A percentile compares a stretch with the other conserved stretches of the same genome.
These are phyloP conservation scores for Syngnathus acus DNA, from an alignment of 2,797 vertebrate species.

Conservation along the genomic window DNA sequence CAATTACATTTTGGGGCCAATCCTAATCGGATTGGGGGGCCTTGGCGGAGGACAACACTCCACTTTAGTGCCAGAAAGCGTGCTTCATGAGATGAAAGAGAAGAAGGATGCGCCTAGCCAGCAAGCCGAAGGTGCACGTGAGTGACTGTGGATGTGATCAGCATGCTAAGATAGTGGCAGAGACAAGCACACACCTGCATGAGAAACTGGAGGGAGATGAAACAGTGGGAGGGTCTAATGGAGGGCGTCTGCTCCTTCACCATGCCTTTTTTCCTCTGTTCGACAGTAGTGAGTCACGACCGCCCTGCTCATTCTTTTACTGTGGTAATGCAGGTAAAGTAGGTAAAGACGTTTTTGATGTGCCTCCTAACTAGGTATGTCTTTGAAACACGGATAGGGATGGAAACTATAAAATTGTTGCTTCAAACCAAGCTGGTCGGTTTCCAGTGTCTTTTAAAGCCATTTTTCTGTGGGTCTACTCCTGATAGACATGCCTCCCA, in stretches of 20 bases:
- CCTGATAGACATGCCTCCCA: not conserved
- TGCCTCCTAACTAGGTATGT: not conserved
- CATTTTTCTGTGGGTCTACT: not conserved
- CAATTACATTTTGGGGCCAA: not conserved
- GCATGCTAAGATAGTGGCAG: slow-evolving; percentile 45
- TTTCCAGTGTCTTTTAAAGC: not conserved
- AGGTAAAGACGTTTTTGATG: not conserved
- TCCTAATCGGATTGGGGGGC: not conserved
- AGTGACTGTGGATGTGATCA: slow-evolving; percentile 49
- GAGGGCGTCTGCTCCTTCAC: slow-evolving; percentile 38
- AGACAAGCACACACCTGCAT: slow-evolving; percentile 28
- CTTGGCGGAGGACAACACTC: not conserved
- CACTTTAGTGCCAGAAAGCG: not conserved
- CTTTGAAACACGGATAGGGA: not conserved
- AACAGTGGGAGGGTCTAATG: slow-evolving; percentile 34
- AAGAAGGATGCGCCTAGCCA: slow-evolving; percentile 17
- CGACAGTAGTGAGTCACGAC: slow-evolving; percentile 30
- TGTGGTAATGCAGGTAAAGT: not conserved
- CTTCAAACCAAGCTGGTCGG: not conserved
- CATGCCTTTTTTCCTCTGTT: slow-evolving; percentile 11
- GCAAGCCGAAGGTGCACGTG: slow-evolving; percentile 37
- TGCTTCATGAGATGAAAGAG: slow-evolving; percentile 6
- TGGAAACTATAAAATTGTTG: not conserved
- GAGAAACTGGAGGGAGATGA: slow-evolving; percentile 24
- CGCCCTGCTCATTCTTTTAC: slow-evolving; percentile 5